Conservation (phyloP, 2,888 invertebrate species). For the Scaeva pyrastri region DNA sequence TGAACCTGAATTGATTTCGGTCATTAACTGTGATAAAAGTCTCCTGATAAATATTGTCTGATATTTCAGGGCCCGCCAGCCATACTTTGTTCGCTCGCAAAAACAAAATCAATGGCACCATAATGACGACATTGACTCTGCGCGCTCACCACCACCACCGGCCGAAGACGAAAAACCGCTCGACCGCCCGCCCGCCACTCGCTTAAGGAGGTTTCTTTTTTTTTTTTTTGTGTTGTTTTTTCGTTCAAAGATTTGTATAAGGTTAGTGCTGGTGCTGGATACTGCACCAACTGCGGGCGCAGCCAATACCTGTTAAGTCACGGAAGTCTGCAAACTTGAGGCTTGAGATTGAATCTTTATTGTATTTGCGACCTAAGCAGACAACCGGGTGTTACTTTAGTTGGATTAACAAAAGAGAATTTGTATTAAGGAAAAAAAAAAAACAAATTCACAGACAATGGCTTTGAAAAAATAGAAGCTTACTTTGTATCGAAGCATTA, state of each 20-base stretch:
- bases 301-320: conserved; percentile 57
- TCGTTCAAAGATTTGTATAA: not conserved
- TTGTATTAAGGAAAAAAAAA: not conserved
- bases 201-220: conserved; percentile 6
- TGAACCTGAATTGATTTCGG: conserved; percentile 71
- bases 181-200: too few species aligned
- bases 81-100: conserved; percentile 54
- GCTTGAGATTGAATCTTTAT: conserved; percentile 70
- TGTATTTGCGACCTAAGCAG: conserved; percentile 43
- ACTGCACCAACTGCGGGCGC: conserved; percentile 19
- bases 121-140: conserved; percentile 75
- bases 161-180: too few species aligned
- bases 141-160: not conserved
- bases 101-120: conserved; percentile 68
- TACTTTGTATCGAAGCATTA: not conserved
- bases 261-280: not conserved
- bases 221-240: too few species aligned
- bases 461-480: not conserved
- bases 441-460: not conserved
- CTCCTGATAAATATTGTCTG: conserved; percentile 68
- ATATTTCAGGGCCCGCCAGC: conserved; percentile 62
- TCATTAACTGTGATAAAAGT: conserved; percentile 70
- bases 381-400: conserved; percentile 45
- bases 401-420: not conserved
- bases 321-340: conserved; percentile 69